phyloP scores from a whole-genome alignment of 2,888 invertebrate genomes.

The Acleris cristana region DNA sequence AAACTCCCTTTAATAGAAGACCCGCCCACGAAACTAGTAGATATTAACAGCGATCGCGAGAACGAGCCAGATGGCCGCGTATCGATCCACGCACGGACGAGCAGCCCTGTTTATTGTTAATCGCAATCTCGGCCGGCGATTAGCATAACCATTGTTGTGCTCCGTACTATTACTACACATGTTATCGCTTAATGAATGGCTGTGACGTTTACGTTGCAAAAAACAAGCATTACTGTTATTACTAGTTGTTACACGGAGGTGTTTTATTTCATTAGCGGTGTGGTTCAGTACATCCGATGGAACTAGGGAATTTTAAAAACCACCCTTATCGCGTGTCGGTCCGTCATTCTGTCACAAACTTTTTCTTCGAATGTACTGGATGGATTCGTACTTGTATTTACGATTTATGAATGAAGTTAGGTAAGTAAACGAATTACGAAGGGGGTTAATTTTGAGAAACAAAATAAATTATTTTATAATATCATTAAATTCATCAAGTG shows the following conservation, averaged over 20 bases:
- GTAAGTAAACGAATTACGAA: no score
- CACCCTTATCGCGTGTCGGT: no score
- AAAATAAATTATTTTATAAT: no score
- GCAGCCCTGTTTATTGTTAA: conserved; percentile 68
- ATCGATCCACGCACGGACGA: conserved; percentile 64
- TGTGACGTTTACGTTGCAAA: conserved; percentile 50
- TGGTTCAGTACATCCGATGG: neutral
- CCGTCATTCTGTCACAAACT: no score
- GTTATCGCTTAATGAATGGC: conserved; percentile 65
- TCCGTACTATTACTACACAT: conserved; percentile 57
- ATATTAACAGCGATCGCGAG: conserved; percentile 49
- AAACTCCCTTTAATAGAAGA: conserved; percentile 17
- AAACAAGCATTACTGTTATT: conserved; percentile 37
- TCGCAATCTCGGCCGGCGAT: conserved; percentile 72
- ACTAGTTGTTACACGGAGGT: conserved; percentile 10
- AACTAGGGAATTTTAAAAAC: no score
- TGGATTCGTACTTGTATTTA: no score
- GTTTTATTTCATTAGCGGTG: conserved; percentile 27
- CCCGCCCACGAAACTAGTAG: conserved; percentile 32
- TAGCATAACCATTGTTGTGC: conserved; percentile 75
- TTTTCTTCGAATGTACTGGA: no score
- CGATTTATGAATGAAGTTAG: no score
- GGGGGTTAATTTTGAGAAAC: no score
- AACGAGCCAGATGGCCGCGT: conserved; percentile 67
- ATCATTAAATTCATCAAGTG: no score